Percentiles rank a stretch among this genome's conserved stretches.
Evolutionary conservation across 2,888 invertebrate genomes (phyloP).

Genomic region (Temnothorax rugatulus): DNA sequence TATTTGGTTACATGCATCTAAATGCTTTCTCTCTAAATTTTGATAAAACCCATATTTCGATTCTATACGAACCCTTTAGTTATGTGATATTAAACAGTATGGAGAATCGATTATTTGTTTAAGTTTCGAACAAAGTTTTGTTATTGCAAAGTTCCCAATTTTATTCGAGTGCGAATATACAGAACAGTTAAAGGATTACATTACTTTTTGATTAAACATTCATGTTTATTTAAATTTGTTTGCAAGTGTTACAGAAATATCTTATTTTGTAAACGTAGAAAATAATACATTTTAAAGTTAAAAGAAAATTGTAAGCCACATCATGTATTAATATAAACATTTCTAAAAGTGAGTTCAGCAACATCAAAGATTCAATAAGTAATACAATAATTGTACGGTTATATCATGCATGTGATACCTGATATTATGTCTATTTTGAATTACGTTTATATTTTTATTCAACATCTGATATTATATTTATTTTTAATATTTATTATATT

Average conservation of each 20-base stretch:
- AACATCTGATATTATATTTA: background rate
- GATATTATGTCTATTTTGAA: background rate
- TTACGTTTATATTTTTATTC: background rate
- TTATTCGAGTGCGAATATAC: background rate
- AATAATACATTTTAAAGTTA: background rate
- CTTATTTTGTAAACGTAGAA: background rate
- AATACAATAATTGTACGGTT: background rate
- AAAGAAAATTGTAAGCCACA: background rate
- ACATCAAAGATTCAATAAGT: background rate
- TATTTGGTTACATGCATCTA: background rate
- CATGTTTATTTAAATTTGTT: background rate
- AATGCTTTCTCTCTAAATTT: slow-evolving; percentile 9
- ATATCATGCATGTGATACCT: background rate
- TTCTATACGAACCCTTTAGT: background rate
- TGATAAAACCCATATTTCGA: slow-evolving; percentile 5
- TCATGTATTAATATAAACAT: no score
- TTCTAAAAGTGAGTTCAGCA: background rate
- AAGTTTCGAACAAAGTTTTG: background rate
- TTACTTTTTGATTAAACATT: slow-evolving; percentile 2
- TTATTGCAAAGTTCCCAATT: slow-evolving; percentile 7
- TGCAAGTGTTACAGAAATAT: background rate
- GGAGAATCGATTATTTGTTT: slow-evolving; percentile 31
- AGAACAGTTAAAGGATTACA: slow-evolving; percentile 1
- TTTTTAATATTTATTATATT: no score
- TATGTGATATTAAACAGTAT: slow-evolving; percentile 2